These are phyloP conservation scores for Euclidia mi DNA, from an alignment of 2,888 invertebrate species.

Conservation along the genomic window DNA sequence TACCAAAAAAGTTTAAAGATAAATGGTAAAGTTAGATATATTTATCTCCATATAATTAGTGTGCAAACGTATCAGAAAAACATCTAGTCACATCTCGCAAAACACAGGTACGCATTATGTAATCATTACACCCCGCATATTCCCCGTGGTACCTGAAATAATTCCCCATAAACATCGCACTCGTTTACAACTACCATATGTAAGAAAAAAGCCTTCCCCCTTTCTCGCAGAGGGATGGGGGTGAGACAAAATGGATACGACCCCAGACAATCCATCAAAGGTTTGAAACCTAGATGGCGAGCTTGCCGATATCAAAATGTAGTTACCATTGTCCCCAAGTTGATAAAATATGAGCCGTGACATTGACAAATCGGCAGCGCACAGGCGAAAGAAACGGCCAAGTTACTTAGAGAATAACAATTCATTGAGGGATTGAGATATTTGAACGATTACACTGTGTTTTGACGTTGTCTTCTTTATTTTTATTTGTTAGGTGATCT, in stretches of 20 bases:
- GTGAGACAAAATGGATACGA: constrained; percentile 70
- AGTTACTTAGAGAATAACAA: constrained; percentile 37
- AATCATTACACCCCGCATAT: constrained; percentile 16
- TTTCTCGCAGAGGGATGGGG: constrained; percentile 43
- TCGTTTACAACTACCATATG: constrained; percentile 58
- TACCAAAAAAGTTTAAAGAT: too few species aligned
- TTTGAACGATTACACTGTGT: constrained; percentile 11
- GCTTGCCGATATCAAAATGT: constrained; percentile 84
- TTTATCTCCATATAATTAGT: too few species aligned
- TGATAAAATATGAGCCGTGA: constrained; percentile 88
- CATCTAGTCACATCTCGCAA: constrained; percentile 6
- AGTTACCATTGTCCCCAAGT: constrained; percentile 85
- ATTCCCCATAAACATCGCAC: constrained; percentile 55
- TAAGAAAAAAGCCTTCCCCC: constrained; percentile 58
- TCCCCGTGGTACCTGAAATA: constrained; percentile 48
- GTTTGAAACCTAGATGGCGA: constrained; percentile 77
- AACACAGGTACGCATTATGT: constrained; percentile 14
- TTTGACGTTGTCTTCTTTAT: not conserved
- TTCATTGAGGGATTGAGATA: constrained; percentile 27
- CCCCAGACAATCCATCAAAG: constrained; percentile 80
- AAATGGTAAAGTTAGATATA: too few species aligned
- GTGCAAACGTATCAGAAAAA: too few species aligned
- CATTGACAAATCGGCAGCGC: constrained; percentile 82
- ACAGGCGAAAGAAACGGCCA: constrained; percentile 48
- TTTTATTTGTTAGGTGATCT: not conserved